Evolutionary conservation across 2,888 invertebrate species (phyloP).

Genomic region (Crossocerus cetratus): DNA sequence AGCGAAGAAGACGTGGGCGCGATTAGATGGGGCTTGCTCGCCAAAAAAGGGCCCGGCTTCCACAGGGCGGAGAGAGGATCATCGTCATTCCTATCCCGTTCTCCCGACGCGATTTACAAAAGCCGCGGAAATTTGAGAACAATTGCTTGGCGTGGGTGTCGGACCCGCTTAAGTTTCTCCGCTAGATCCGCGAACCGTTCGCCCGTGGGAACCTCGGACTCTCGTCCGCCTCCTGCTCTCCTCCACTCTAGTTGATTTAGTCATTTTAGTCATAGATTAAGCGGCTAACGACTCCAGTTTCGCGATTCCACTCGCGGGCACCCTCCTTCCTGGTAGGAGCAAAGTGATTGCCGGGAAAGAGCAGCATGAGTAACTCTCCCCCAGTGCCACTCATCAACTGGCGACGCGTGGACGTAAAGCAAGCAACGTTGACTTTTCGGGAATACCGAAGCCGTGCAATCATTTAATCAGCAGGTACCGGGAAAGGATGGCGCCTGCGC

Average conservation of each 20-base stretch:
- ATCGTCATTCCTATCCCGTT: constrained; percentile 19
- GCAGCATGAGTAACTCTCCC: constrained; percentile 46
- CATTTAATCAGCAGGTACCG: constrained; percentile 52
- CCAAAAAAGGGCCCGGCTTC: constrained; percentile 8
- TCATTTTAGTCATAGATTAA: constrained; percentile 59
- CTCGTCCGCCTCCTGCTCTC: not conserved
- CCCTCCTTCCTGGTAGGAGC: constrained; percentile 52
- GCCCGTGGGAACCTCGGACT: constrained; percentile 1
- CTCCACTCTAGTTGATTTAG: constrained; percentile 10
- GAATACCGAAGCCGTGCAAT: constrained; percentile 43
- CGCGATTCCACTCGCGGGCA: constrained; percentile 33
- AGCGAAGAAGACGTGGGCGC: constrained; percentile 6
- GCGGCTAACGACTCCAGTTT: constrained; percentile 28
- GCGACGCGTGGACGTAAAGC: constrained; percentile 10
- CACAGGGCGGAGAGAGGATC: not conserved
- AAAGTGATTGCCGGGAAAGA: constrained; percentile 32
- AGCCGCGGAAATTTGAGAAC: constrained; percentile 25
- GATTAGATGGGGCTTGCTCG: constrained; percentile 3
- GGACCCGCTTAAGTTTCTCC: constrained; percentile 9
- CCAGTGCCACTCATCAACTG: not conserved
- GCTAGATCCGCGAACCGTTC: constrained; percentile 10
- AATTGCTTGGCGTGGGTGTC: constrained; percentile 26
- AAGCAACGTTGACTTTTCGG: constrained; percentile 52
- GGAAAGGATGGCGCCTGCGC: constrained; percentile 43
- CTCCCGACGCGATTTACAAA: constrained; percentile 3